A percentile compares a stretch with the other conserved stretches of the same genome.
These are phyloP conservation scores for Pangasius macronema DNA, from an alignment of 2,797 vertebrate genomes.

Conservation along the genomic window DNA sequence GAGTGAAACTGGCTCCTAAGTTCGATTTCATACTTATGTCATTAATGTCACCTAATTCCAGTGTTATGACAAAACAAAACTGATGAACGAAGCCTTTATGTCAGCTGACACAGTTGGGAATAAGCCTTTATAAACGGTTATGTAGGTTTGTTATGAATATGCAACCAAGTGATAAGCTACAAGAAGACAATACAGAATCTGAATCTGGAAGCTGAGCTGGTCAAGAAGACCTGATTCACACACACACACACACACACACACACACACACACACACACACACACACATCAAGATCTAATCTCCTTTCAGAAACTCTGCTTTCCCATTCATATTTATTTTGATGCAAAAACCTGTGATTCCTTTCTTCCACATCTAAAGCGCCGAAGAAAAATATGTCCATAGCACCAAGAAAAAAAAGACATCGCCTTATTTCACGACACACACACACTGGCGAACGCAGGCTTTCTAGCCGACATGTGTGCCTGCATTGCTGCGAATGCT, in stretches of 20 bases:
- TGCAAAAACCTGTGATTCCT: not conserved
- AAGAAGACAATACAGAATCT: not conserved
- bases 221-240: not conserved
- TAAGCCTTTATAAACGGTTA: not conserved
- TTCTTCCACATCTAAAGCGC: not conserved
- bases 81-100: not conserved
- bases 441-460: not conserved
- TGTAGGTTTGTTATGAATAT: not conserved
- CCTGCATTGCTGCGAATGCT: not conserved
- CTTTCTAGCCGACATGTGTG: conserved; percentile 8
- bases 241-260: not conserved
- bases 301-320: not conserved
- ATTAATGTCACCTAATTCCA: not conserved
- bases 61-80: not conserved
- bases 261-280: not conserved
- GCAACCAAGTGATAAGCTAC: not conserved
- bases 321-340: not conserved
- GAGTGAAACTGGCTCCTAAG: not conserved
- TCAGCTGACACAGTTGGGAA: not conserved
- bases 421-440: not conserved
- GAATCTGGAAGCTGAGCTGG: not conserved
- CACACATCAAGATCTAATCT: not conserved
- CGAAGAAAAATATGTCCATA: not conserved
- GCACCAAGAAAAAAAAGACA: not conserved
- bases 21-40: not conserved